phyloP scores from a whole-genome alignment of 2,888 invertebrate genomes.

The Coecobrya sp. region DNA sequence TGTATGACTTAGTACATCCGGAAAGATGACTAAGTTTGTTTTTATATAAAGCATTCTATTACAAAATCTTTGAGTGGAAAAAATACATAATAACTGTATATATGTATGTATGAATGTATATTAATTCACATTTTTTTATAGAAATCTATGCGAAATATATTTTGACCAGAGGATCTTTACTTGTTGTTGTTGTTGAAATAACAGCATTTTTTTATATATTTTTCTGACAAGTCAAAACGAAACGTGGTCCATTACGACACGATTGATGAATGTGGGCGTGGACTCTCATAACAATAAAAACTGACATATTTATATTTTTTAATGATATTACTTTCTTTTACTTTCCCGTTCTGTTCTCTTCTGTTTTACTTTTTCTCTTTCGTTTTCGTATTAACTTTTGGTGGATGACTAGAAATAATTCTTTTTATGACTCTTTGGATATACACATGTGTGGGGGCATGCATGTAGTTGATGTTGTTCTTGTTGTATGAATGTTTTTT shows the following conservation, averaged over 20 bases:
- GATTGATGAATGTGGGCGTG: too few species aligned
- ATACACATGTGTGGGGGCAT: slow-evolving; percentile 45
- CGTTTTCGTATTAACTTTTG: slow-evolving; percentile 40
- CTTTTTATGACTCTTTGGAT: slow-evolving; percentile 78
- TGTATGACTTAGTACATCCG: slow-evolving; percentile 40
- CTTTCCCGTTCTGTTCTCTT: slow-evolving; percentile 22
- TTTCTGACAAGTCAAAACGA: slow-evolving; percentile 24
- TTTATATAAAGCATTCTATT: not conserved
- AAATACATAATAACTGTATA: not conserved
- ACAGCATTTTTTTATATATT: not conserved
- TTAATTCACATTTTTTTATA: not conserved
- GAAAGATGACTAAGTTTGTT: not conserved
- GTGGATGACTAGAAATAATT: slow-evolving; percentile 79
- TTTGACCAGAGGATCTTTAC: not conserved
- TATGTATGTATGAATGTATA: not conserved
- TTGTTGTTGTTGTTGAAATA: not conserved
- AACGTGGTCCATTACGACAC: not conserved
- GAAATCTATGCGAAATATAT: not conserved
- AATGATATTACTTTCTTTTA: slow-evolving; percentile 3
- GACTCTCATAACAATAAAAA: not conserved
- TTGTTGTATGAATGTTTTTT: slow-evolving; percentile 23
- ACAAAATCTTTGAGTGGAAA: not conserved
- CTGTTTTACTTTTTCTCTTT: not conserved
- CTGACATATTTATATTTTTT: too few species aligned
- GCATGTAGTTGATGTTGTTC: slow-evolving; percentile 27